Evolutionary conservation across 2,888 invertebrate genomes (phyloP), one percentile per base, ranked within the genome.

Genomic region (Calameuta pallipes): DNA sequence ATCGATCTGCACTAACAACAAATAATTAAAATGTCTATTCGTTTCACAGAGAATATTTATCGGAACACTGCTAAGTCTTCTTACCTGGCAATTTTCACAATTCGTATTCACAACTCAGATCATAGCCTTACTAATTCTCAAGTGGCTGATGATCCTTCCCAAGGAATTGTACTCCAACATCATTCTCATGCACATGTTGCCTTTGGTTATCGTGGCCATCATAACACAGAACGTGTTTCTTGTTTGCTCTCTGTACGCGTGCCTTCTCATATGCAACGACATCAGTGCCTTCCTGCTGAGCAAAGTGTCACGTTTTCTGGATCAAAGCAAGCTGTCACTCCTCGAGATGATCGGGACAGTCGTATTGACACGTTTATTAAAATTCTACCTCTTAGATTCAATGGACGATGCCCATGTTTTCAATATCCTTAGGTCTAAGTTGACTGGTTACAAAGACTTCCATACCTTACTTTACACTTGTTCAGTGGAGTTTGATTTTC

Each of bases 71-170:
- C 83, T 93, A 0, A 93, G 94, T 81, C 90, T 94, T 0, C 89
- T 94, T 0, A 94, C 94, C 83, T 96, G 96, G 95, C 96, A 97
- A 91, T 97, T 98, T 92, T 94, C 97, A 0, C 96, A 97, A 85
- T 96, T 97, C 87, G 95, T 97, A 78, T 94, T 97, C 84, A 93
- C 95, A 4, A 96, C 96, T 0, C 97, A 97, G 90, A 93, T 95
- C 0, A 91, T 95, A 9, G 95, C 96, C 4, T 93, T 97, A 82
- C 95, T 96, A 86, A 92, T 95, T 1, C 94, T 95, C 83, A 96
- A 95, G 86, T 94, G 94, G 87, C 86, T 94, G 0, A 92, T 91
- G 70, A 92, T 94, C 0, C 93, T 95, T 3, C 91, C 93, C 13
- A 84, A 91, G 0, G 92, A 92, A 79, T 85, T 91, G 0, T 83